These are phyloP conservation scores for Andricus grossulariae DNA, from an alignment of 1,140 invertebrate species.

Conservation along the genomic window DNA sequence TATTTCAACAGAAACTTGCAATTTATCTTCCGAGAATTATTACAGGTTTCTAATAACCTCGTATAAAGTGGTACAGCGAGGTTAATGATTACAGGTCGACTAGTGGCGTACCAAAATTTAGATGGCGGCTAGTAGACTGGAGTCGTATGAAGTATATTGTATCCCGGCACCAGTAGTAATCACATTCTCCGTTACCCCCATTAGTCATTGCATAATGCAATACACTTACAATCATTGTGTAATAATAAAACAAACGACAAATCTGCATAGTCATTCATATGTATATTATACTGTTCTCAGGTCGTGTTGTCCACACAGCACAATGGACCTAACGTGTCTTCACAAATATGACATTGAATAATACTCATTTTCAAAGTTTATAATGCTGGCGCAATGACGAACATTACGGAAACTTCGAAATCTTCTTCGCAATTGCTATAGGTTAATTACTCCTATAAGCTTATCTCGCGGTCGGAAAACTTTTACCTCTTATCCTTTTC, in stretches of 20 bases:
- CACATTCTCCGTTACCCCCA: constrained; percentile 67
- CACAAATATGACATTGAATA: constrained; percentile 51
- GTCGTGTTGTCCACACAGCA: constrained; percentile 41
- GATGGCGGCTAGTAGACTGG: constrained; percentile 5
- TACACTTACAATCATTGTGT: constrained; percentile 61
- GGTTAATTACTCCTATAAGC: constrained; percentile 68
- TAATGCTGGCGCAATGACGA: constrained; percentile 53
- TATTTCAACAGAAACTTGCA: background rate
- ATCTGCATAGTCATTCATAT: constrained; percentile 66
- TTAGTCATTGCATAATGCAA: constrained; percentile 69
- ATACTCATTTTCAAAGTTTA: constrained; percentile 44
- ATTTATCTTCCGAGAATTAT: constrained; percentile 15
- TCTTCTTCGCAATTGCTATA: constrained; percentile 43
- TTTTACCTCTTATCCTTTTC: constrained; percentile 42
- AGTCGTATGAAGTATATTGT: constrained; percentile 20
- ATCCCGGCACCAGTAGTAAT: constrained; percentile 58
- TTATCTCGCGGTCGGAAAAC: constrained; percentile 44
- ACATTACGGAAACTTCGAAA: constrained; percentile 54
- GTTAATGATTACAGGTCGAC: constrained; percentile 18
- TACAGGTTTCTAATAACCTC: constrained; percentile 4
- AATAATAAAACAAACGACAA: constrained; percentile 69
- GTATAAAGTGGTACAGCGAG: background rate
- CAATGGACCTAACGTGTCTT: constrained; percentile 34
- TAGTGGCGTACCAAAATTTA: constrained; percentile 24
- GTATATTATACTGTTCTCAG: constrained; percentile 56